Conservation (phyloP, 2,888 invertebrate genomes). For the Melipona bicolor region DNA sequence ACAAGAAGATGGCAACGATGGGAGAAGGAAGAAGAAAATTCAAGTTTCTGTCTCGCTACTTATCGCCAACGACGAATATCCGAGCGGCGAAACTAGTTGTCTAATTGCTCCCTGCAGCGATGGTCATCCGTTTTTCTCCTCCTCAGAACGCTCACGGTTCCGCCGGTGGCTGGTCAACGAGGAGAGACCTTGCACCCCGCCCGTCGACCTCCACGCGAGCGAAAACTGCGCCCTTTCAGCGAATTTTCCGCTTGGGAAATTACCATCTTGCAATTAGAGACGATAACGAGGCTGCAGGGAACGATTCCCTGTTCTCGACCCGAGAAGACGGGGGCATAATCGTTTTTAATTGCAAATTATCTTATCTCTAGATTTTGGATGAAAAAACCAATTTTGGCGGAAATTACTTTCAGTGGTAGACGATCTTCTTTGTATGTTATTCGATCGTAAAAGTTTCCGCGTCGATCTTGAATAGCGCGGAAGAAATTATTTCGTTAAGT, state of each 20-base stretch:
- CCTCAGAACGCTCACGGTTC: slow-evolving; percentile 11
- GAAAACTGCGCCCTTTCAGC: not conserved
- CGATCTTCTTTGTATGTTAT: no score
- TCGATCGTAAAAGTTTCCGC: no score
- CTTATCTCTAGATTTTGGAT: no score
- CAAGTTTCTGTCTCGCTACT: slow-evolving; percentile 49
- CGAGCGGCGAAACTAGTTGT: slow-evolving; percentile 49
- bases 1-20: not conserved
- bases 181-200: not conserved
- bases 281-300: not conserved
- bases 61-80: slow-evolving; percentile 30
- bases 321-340: not conserved
- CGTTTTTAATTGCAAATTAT: not conserved
- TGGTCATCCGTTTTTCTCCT: slow-evolving; percentile 53
- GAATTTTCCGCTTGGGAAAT: not conserved
- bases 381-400: no score
- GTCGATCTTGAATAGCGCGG: no score
- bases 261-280: not conserved
- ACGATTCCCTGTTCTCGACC: not conserved
- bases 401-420: no score
- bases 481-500: no score
- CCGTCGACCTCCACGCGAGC: not conserved
- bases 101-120: slow-evolving; percentile 40
- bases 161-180: not conserved
- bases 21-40: slow-evolving; percentile 20